These are phyloP conservation scores for Globia sparganii DNA, from an alignment of 2,888 invertebrate species.

Conservation along the genomic window DNA sequence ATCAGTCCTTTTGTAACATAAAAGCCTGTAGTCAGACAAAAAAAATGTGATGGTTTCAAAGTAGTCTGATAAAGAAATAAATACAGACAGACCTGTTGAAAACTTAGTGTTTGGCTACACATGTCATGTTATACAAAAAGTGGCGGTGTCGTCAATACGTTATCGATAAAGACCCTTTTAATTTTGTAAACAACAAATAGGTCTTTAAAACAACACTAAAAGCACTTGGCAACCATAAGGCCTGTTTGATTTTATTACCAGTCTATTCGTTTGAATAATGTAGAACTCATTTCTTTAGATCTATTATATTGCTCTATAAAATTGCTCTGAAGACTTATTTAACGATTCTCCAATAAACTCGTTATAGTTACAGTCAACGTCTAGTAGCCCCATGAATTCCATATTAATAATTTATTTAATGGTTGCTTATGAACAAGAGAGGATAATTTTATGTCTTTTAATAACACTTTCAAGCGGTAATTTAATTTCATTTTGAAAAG, in stretches of 20 bases:
- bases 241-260: slow-evolving; percentile 51
- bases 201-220: slow-evolving; percentile 42
- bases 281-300: slow-evolving; percentile 55
- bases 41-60: not conserved
- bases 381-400: slow-evolving; percentile 37
- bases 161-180: slow-evolving; percentile 17
- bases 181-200: slow-evolving; percentile 36
- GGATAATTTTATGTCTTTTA: slow-evolving; percentile 28
- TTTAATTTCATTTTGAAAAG: slow-evolving; percentile 21
- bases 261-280: slow-evolving; percentile 52
- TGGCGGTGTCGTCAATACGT: not conserved
- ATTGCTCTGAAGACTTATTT: slow-evolving; percentile 47
- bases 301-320: slow-evolving; percentile 57
- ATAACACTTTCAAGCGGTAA: slow-evolving; percentile 18
- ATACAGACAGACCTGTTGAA: slow-evolving; percentile 15
- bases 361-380: slow-evolving; percentile 34
- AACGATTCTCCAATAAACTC: slow-evolving; percentile 60
- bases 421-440: slow-evolving; percentile 29
- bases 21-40: slow-evolving; percentile 1
- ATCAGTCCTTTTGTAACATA: slow-evolving; percentile 32
- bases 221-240: slow-evolving; percentile 32
- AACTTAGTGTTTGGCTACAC: not conserved
- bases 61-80: not conserved
- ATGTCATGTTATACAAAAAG: slow-evolving; percentile 2
- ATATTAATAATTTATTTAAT: slow-evolving; percentile 44